A percentile compares a stretch with the other conserved stretches of the same genome.
These are phyloP conservation scores for Calameuta pallipes DNA, from an alignment of 2,888 invertebrate genomes.

Conservation along the genomic window DNA sequence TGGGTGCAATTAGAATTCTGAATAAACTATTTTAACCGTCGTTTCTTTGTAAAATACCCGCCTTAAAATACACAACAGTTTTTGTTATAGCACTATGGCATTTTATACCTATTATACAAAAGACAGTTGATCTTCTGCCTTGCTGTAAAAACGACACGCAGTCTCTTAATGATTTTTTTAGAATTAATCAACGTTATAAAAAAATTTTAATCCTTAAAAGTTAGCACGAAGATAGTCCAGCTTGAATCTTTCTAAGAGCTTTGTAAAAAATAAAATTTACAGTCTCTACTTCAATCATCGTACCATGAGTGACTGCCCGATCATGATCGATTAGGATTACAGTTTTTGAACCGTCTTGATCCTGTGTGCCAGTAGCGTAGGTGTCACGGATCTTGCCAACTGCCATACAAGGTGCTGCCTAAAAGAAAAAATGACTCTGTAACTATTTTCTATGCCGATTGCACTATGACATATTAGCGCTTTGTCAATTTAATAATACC, in stretches of 20 bases:
- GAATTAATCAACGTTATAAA: neutral
- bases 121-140: neutral
- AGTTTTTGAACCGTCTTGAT: neutral
- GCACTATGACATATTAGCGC: neutral
- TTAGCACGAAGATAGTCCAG: neutral
- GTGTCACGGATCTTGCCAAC: constrained; percentile 17
- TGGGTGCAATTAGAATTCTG: neutral
- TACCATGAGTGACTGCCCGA: neutral
- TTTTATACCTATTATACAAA: neutral
- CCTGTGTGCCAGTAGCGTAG: constrained; percentile 11
- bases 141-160: neutral
- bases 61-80: neutral
- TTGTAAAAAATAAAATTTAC: neutral
- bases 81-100: neutral
- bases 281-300: neutral
- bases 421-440: constrained; percentile 9
- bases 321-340: constrained; percentile 1
- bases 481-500: neutral
- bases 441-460: neutral
- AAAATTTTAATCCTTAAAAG: neutral
- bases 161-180: neutral
- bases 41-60: neutral
- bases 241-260: neutral
- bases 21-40: neutral
- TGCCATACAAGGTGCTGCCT: constrained; percentile 15